Base-by-base conservation (phyloP, 2,888 invertebrate species). In the Aethes cnicana region DNA sequence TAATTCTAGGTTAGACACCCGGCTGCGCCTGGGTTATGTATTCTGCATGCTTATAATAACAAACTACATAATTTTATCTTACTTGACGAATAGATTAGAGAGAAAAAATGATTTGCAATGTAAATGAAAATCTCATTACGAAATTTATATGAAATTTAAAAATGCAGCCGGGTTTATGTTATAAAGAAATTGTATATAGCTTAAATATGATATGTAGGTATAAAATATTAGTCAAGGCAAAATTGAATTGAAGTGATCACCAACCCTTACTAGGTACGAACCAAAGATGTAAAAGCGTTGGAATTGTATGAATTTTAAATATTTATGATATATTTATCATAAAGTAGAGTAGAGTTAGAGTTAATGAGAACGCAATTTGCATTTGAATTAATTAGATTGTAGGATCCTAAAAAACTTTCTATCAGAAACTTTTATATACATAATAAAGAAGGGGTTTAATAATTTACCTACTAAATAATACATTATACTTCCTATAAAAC, bases 281-380 rank as follows among this genome's bases (percentile, higher is more conserved):
- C 88, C 88, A 88, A 88, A 88, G 88, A 88, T 86, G 84, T 86
- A 84, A 84, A 85, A 83, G 83, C 77, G 83, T 84, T 84, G 86
- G 83, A 80, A 68, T 72, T 72, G 63, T 75, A 66, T 69, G 66
- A 36, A 58, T 54, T 54, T 54, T 58, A 63, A 61, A 63, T 70
- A 61, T 57, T 54, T 49, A 54, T 54, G 39, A 46, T 67, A 61
- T 58, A 67, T 61, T 58, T 68, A 58, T 62, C 60, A 63, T n/a
- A n/a, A n/a, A 32, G 32, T 32, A 32, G 20, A 11, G 11, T 36
- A 36, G 12, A 9, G 5, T 17, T 11, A 17, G 16, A 35, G 18
- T 33, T 41, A 33, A 47, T 39, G 30, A 32, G 30, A 36, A 26
- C 6, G 49, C 35, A 42, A 26, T 36, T 50, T 50, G 49, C 49